Evolutionary conservation across 2,113 vertebrate species (phyloP), one percentile per base, ranked within the genome.

Genomic region (Antechinus stuartii): DNA sequence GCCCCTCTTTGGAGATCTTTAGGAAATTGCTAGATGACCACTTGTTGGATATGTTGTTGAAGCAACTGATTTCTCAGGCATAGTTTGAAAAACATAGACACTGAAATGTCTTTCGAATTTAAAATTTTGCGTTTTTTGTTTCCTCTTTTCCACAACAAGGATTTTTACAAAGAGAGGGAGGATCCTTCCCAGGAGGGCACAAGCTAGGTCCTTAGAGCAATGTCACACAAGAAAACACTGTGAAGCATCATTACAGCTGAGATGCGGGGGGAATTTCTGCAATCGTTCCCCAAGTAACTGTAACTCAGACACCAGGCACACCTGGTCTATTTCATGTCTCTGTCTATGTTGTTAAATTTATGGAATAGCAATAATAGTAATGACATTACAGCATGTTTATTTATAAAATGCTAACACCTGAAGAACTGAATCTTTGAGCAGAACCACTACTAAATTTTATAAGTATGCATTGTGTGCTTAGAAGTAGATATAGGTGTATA

Each of bases 391-490:
- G 9, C 46, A 0, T 90, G 90, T 92, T 96, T 97, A 97, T 96
- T 94, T 97, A 96, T 92, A 96, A 97, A 97, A 93, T 93, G 54
- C 46, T 68, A 56, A 90, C 57, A 95, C 24, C 94, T 93, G 95
- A 98, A 95, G 54, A 97, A 92, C 84, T 84, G 95, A 96, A 93
- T 97, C 92, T 91, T 92, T 53, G 96, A 95, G 91, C 56, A 96
- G 97, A 97, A 96, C 35, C 56, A 68, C 92, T 94, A 89, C 94
- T 94, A 91, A 93, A 96, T 93, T 96, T 96, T 95, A 96, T 91
- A 95, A 96, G 90, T 52, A 89, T 52, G 50, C 35, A 47, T 35
- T 90, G 16, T 89, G 1, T 49, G 55, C 89, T n/a, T 89, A 90
- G 54, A 57, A 27, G 52, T 26, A 95, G 93, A 89, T 93, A n/a